Conservation (phyloP, 1,140 invertebrate species). For the Cataglyphis hispanica region DNA sequence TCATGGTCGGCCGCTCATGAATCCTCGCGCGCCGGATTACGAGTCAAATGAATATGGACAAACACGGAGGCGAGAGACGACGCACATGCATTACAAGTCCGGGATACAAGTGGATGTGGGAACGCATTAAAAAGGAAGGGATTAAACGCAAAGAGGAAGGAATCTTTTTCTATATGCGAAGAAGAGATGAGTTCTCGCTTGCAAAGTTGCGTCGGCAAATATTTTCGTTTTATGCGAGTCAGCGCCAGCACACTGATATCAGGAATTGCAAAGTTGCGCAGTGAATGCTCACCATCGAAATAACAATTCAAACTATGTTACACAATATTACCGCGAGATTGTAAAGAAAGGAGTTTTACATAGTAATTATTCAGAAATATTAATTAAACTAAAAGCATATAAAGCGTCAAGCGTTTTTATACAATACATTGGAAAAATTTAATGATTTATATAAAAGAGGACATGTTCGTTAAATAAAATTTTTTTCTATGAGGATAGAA, state of each 20-base stretch:
- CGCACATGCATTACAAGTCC: slow-evolving; percentile 4
- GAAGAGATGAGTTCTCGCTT: slow-evolving; percentile 40
- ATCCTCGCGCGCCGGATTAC: slow-evolving; percentile 35
- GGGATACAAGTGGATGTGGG: neutral
- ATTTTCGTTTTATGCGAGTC: slow-evolving; percentile 50
- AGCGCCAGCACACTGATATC: slow-evolving; percentile 21
- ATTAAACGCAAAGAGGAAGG: neutral
- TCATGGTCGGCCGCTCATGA: slow-evolving; percentile 17
- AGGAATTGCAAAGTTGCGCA: slow-evolving; percentile 20
- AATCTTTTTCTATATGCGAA: neutral
- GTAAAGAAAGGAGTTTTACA: slow-evolving; percentile 1
- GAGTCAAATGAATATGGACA: slow-evolving; percentile 18
- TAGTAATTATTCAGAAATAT: slow-evolving; percentile 13
- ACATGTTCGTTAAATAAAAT: neutral
- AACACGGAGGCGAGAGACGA: slow-evolving; percentile 25
- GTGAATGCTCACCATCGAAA: slow-evolving; percentile 12
- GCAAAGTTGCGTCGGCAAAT: slow-evolving; percentile 37
- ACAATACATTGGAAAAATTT: neutral
- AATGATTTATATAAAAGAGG: neutral
- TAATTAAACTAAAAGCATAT: neutral
- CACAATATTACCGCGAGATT: slow-evolving; percentile 30
- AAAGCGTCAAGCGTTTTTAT: neutral
- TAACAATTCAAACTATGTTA: slow-evolving; percentile 52
- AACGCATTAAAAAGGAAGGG: neutral
- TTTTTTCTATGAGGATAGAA: neutral